phyloP scores from a whole-genome alignment of 2,888 invertebrate species.

The Lymantria monacha region DNA sequence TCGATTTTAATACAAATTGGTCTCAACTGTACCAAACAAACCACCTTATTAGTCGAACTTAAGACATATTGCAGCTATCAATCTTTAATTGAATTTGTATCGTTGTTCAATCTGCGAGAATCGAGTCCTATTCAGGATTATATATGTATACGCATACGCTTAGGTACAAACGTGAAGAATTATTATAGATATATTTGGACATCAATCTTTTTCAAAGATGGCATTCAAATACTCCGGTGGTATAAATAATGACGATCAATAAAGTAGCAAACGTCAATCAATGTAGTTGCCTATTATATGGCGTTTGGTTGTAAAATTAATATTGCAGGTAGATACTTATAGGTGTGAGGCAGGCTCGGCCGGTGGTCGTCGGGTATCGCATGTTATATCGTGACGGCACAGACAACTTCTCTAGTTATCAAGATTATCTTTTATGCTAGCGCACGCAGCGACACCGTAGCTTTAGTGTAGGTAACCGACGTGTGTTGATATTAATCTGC shows the following conservation, averaged over 20 bases:
- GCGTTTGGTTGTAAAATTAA: conserved; percentile 33
- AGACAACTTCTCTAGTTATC: conserved; percentile 37
- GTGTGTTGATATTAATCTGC: conserved; percentile 16
- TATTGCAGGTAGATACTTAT: conserved; percentile 29
- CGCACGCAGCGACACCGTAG: conserved; percentile 17
- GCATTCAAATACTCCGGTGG: conserved; percentile 46
- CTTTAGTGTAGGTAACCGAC: conserved; percentile 11
- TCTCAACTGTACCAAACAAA: conserved; percentile 29
- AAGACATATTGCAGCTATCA: conserved; percentile 56
- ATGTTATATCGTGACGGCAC: conserved; percentile 17
- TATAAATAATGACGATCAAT: conserved; percentile 47
- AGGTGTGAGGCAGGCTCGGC: conserved; percentile 27
- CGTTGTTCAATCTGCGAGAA: conserved; percentile 52
- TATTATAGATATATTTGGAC: conserved; percentile 26
- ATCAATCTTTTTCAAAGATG: conserved; percentile 45
- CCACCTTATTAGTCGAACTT: conserved; percentile 32
- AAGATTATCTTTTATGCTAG: conserved; percentile 46
- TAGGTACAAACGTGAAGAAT: conserved; percentile 23
- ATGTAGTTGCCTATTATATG: conserved; percentile 35
- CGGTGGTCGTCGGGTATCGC: conserved; percentile 32
- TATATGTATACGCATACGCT: conserved; percentile 13
- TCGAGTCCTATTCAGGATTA: conserved; percentile 34
- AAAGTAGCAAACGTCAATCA: conserved; percentile 43
- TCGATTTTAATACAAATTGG: too few relatives aligned
- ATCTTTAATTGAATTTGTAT: conserved; percentile 68